Percentiles rank a stretch among this genome's conserved stretches.
Evolutionary conservation across 2,113 vertebrate genomes (phyloP).

Genomic region (Nycticryphes semicollaris): DNA sequence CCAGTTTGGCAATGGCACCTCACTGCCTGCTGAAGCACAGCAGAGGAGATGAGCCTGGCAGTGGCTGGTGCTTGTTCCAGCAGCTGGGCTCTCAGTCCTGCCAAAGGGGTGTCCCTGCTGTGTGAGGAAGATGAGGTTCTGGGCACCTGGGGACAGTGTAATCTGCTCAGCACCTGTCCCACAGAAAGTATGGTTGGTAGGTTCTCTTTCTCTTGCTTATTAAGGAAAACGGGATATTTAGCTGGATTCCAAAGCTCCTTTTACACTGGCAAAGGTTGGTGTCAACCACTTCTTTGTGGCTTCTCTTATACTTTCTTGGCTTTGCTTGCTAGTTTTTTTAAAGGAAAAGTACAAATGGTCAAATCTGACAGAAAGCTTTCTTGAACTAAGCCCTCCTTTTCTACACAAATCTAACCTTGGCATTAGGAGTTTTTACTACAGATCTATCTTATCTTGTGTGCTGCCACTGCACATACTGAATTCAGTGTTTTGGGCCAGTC

Average conservation of each 20-base stretch:
- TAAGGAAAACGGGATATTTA: background rate
- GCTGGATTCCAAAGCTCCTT: background rate
- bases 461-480: background rate
- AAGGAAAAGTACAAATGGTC: background rate
- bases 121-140: background rate
- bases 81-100: accelerated
- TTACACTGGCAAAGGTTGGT: background rate
- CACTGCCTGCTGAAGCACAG: background rate
- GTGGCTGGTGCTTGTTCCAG: background rate
- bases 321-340: background rate
- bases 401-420: background rate
- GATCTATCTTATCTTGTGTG: background rate
- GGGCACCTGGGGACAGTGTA: background rate
- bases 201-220: background rate
- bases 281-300: background rate
- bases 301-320: background rate
- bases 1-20: background rate
- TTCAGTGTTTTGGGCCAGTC: background rate
- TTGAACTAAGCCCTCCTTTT: background rate
- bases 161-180: background rate
- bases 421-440: background rate
- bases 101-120: background rate
- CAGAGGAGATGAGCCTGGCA: background rate
- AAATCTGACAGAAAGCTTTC: background rate
- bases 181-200: background rate